Evolutionary conservation across 2,797 vertebrate species (phyloP).

Genomic region (Chrosomus eos): DNA sequence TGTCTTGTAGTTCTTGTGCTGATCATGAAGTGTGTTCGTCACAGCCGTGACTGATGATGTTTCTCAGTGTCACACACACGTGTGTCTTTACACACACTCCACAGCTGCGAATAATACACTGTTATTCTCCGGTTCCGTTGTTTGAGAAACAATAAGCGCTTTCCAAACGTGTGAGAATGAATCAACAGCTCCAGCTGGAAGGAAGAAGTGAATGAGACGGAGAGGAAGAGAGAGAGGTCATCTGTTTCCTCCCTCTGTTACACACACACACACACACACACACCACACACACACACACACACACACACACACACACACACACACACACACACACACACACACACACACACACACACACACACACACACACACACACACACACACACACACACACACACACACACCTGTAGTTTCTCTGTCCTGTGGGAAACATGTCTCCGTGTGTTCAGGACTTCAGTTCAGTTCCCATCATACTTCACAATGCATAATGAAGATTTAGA

Average conservation of each 20-base stretch:
- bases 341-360: slow-evolving; percentile 54
- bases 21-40: background rate
- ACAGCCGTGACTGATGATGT: background rate
- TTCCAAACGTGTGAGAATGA: slow-evolving; percentile 41
- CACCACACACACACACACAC: slow-evolving; percentile 58
- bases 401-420: too few species aligned
- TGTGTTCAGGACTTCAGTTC: too few species aligned
- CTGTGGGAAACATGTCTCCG: too few species aligned
- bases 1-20: background rate
- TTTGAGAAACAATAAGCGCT: slow-evolving; percentile 50
- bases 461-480: too few species aligned
- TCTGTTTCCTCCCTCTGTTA: slow-evolving; percentile 88
- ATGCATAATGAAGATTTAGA: too few species aligned
- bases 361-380: slow-evolving; percentile 54
- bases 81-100: slow-evolving; percentile 35
- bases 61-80: slow-evolving; percentile 13
- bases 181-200: slow-evolving; percentile 38
- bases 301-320: slow-evolving; percentile 60
- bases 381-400: background rate
- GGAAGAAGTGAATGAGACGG: slow-evolving; percentile 55
- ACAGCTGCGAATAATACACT: slow-evolving; percentile 51
- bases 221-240: slow-evolving; percentile 73
- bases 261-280: slow-evolving; percentile 54
- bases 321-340: slow-evolving; percentile 54
- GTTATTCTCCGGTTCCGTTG: slow-evolving; percentile 37